phyloP scores from a whole-genome alignment of 2,888 invertebrate genomes.

The Sicus ferrugineus region DNA sequence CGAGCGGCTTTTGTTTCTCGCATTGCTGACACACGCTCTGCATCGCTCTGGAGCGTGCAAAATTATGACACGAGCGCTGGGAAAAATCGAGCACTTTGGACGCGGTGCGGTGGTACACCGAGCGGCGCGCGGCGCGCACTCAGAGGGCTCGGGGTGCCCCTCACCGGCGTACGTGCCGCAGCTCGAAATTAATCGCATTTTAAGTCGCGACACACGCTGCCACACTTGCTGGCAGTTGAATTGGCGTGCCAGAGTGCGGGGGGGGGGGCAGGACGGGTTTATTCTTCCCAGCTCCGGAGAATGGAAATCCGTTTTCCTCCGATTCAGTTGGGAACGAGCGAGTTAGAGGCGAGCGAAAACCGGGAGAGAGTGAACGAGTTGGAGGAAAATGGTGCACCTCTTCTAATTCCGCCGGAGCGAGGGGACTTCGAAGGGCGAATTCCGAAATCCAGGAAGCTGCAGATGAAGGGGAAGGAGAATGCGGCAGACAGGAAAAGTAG shows the following conservation, averaged over 20 bases:
- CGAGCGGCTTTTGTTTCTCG: slow-evolving; percentile 35
- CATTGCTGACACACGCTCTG: slow-evolving; percentile 42
- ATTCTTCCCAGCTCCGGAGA: background rate
- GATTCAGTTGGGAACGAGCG: too few relatives aligned
- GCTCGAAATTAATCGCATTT: slow-evolving; percentile 49
- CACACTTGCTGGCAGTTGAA: slow-evolving; percentile 1
- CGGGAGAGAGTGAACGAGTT: background rate
- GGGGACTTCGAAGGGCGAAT: background rate
- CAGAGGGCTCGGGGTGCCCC: too few relatives aligned
- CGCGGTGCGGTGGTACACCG: slow-evolving; percentile 46
- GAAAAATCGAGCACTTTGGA: slow-evolving; percentile 7
- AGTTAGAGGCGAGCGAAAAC: background rate
- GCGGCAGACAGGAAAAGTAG: background rate
- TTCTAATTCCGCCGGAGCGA: background rate
- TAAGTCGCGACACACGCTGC: slow-evolving; percentile 39
- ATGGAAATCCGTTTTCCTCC: background rate
- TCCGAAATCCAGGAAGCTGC: too few relatives aligned
- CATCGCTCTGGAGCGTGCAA: slow-evolving; percentile 48
- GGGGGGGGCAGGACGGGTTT: background rate
- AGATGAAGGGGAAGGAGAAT: too few relatives aligned
- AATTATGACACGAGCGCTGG: slow-evolving; percentile 54
- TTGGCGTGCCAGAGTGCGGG: background rate
- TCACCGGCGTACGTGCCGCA: slow-evolving; percentile 29
- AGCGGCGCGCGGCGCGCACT: too few relatives aligned
- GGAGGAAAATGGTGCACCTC: background rate